Base-by-base conservation (phyloP, 2,888 invertebrate species). In the Drosophila antonietae region DNA sequence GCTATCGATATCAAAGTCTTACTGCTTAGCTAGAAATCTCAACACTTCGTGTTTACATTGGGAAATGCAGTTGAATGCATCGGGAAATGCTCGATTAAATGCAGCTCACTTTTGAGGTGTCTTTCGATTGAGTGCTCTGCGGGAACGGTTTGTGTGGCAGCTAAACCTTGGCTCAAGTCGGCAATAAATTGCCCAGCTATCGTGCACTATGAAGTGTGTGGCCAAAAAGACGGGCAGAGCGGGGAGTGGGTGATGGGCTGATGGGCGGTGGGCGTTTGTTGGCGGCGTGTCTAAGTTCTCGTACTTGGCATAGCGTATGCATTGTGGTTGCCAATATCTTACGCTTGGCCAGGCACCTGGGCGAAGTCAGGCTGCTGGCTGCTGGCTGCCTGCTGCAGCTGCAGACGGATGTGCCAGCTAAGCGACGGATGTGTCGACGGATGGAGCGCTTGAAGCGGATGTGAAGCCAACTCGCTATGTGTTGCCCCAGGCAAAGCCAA, bases 321-420 rank as follows among this genome's bases (percentile, higher is more conserved):
- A 75, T 68, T 80, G 80, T 66, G 80, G 80, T 67, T 79, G 80
- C 69, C 78, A 78, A 83, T 83, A 73, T 73, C 71, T 71, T 78
- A 73, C 72, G 83, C 83, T 73, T 78, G 83, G 73, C 53, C 84
- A 47, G 72, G 35, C 35, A 46, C 43, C 68, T 55, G 59, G 35
- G n/a, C 35, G 43, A 35, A 46, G 68, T 60, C 74, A 66, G 31
- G 31, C 51, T 47, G 60, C 57, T 60, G 43, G 53, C 44, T 37
- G 23, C 3, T 2, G 23, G 23, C 23, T 23, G 23, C 4, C 4
- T 1, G 4, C 4, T 23, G 28, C 44, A 33, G 46, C 39, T 28
- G 41, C 51, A 23, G 47, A 10, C 53, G 53, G 47, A 63, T 63
- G 71, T 58, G 49, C 53, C 46, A 43, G 41, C 23, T 41, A 43